These are phyloP conservation scores for Gorilla gorilla DNA, from an alignment of 2,113 vertebrate species.

Conservation along the genomic window DNA sequence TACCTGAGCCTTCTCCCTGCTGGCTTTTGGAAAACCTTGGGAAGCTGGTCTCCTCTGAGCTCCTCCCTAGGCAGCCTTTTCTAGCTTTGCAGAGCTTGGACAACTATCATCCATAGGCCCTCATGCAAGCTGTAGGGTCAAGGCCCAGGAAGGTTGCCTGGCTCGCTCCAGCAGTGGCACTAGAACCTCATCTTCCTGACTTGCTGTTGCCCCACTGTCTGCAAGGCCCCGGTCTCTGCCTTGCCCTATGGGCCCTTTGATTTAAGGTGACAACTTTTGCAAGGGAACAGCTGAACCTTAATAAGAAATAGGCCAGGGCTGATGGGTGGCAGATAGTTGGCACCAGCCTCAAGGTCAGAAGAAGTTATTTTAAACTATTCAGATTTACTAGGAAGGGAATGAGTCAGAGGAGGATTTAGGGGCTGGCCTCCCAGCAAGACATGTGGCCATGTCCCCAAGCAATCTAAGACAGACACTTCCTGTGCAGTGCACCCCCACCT, in stretches of 20 bases:
- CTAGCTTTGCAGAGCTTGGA: background rate
- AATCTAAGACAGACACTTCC: conserved; percentile 38
- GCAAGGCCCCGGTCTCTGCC: background rate
- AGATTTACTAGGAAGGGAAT: conserved; percentile 69
- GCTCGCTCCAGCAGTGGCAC: fast-evolving
- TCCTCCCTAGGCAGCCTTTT: background rate
- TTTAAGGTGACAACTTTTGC: conserved; percentile 72
- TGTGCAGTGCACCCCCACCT: conserved; percentile 4
- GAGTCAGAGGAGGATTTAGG: conserved; percentile 69
- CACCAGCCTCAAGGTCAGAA: conserved; percentile 62
- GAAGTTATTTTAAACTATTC: conserved; percentile 74
- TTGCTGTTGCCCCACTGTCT: background rate
- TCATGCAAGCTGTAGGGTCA: background rate
- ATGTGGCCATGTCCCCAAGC: conserved; percentile 22
- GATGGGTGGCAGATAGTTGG: conserved; percentile 69
- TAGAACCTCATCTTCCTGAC: conserved; percentile 1
- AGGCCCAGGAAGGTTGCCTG: fast-evolving
- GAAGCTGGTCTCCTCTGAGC: background rate
- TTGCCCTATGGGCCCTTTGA: conserved; percentile 51
- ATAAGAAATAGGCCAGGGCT: conserved; percentile 65
- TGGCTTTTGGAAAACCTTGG: background rate
- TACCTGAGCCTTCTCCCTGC: background rate
- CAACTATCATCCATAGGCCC: background rate
- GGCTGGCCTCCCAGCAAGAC: conserved; percentile 61
- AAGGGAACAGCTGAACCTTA: conserved; percentile 65